phyloP scores from a whole-genome alignment of 2,888 invertebrate genomes.

The Arge pagana region DNA sequence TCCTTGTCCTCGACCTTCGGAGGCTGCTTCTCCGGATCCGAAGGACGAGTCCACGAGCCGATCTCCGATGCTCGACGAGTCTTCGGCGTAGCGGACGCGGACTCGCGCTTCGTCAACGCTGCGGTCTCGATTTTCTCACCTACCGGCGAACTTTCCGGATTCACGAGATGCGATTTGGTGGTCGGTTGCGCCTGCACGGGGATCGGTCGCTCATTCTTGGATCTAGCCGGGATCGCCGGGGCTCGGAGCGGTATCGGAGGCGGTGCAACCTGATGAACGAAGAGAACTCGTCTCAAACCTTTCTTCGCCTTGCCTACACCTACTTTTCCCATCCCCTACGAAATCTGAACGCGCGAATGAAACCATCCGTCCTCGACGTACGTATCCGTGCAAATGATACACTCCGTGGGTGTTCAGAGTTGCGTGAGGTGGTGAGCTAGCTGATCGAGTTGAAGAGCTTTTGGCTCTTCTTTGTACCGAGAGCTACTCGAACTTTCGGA shows the following conservation, averaged over 20 bases:
- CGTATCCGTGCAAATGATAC: no score
- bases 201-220: slow-evolving; percentile 49
- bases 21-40: slow-evolving; percentile 55
- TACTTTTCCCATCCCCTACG: no score
- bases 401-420: no score
- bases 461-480: no score
- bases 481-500: no score
- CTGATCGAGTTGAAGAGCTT: no score
- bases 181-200: slow-evolving; percentile 29
- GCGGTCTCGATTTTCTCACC: slow-evolving; percentile 42
- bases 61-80: slow-evolving; percentile 52
- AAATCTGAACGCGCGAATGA: no score
- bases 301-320: no score
- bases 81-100: slow-evolving; percentile 32
- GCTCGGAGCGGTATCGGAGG: slow-evolving; percentile 60
- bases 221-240: slow-evolving; percentile 61
- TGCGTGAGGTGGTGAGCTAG: no score
- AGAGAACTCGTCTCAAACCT: no score
- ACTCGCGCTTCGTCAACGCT: slow-evolving; percentile 37
- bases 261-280: slow-evolving; percentile 54
- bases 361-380: no score
- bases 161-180: background rate
- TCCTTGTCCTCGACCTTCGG: slow-evolving; percentile 37
- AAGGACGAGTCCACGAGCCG: slow-evolving; percentile 59
- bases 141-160: slow-evolving; percentile 28